These are phyloP conservation scores for Panorpa germanica DNA, from an alignment of 2,888 invertebrate genomes.

Conservation along the genomic window DNA sequence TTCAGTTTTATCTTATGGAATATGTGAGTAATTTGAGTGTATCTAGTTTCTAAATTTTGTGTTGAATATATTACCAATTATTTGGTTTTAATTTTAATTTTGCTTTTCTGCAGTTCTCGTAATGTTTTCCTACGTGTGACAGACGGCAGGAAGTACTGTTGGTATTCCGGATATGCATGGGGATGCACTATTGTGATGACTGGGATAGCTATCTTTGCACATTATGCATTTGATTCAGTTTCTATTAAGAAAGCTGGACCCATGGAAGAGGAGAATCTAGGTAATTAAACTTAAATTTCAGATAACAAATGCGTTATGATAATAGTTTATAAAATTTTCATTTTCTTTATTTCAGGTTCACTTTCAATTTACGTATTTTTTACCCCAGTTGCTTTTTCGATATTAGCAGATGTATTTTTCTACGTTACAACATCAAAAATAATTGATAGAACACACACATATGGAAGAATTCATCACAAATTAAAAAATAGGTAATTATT, in stretches of 20 bases:
- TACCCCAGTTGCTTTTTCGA: constrained; percentile 62
- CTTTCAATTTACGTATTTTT: constrained; percentile 69
- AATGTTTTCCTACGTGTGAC: constrained; percentile 72
- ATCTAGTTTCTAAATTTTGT: no score
- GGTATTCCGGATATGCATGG: constrained; percentile 71
- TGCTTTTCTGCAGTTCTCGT: constrained; percentile 37
- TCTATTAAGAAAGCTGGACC: constrained; percentile 24
- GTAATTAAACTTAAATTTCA: background rate
- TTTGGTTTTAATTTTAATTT: background rate
- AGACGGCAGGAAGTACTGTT: constrained; percentile 72
- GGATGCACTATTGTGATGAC: constrained; percentile 50
- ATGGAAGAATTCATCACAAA: constrained; percentile 74
- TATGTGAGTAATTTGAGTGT: no score
- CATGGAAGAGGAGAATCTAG: background rate
- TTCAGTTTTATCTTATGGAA: no score
- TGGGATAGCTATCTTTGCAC: constrained; percentile 57
- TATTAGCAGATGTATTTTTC: constrained; percentile 60
- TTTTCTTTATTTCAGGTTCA: constrained; percentile 37
- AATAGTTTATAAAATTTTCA: constrained; percentile 5
- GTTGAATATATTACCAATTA: background rate
- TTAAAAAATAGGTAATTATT: constrained; percentile 52
- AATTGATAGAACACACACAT: constrained; percentile 62
- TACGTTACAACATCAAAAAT: constrained; percentile 60
- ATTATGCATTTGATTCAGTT: constrained; percentile 56
- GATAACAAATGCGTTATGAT: background rate